phyloP scores from a whole-genome alignment of 2,888 invertebrate species.

The Athetis lepigone region DNA sequence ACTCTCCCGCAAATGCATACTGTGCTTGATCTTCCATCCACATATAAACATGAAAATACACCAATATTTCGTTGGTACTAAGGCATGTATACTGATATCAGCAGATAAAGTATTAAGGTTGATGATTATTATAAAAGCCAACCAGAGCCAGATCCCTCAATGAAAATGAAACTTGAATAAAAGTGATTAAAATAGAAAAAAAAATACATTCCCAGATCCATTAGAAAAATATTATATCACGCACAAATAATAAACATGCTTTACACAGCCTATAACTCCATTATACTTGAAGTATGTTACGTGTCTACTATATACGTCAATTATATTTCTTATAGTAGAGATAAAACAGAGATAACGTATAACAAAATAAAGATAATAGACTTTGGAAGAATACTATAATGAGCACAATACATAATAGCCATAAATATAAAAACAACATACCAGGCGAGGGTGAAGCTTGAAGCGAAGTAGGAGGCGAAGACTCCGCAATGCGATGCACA shows the following conservation, averaged over 20 bases:
- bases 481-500: conserved; percentile 75
- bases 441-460: conserved; percentile 82
- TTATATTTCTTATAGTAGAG: conserved; percentile 67
- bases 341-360: conserved; percentile 75
- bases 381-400: conserved; percentile 51
- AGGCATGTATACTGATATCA: conserved; percentile 37
- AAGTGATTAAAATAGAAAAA: conserved; percentile 23
- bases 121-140: conserved; percentile 41
- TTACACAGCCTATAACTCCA: conserved; percentile 29
- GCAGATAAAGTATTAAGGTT: conserved; percentile 58
- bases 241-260: conserved; percentile 35
- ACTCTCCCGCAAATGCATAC: conserved; percentile 13
- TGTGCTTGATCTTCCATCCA: neutral
- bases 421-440: conserved; percentile 70
- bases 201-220: conserved; percentile 31
- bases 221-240: conserved; percentile 32
- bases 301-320: conserved; percentile 63
- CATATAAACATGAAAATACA: conserved; percentile 25
- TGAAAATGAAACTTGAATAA: conserved; percentile 32
- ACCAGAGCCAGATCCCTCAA: conserved; percentile 11
- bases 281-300: conserved; percentile 32
- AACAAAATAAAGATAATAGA: conserved; percentile 74
- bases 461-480: conserved; percentile 76
- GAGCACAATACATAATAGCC: conserved; percentile 23
- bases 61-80: conserved; percentile 19